Evolutionary conservation across 2,797 vertebrate species (phyloP), one percentile per base, ranked within the genome.

Genomic region (Myiotriccus ornatus): DNA sequence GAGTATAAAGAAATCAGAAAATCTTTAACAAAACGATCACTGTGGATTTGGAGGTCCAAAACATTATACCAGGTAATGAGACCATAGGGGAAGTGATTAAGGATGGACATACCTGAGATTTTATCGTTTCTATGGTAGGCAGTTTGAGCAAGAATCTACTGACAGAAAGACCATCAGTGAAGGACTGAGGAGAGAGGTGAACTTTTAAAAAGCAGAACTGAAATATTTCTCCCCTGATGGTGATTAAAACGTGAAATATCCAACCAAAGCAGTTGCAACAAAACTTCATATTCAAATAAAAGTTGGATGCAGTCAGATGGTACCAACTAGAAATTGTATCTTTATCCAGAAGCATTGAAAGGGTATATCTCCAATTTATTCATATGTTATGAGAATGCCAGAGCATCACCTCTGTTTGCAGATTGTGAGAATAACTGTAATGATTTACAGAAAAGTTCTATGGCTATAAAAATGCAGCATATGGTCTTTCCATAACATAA

Each of bases 1-100:
- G 39, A 83, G n/a, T 65, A 91, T 86, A 75, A 94, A 94, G 85
- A 94, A 92, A 90, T 90, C 65, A 93, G 56, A 84, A 89, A 83
- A 77, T 35, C 65, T 64, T 80, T 75, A 89, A 32, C 49, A 90
- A 53, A 77, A 77, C 37, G 18, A 84, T 79, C 84, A 55, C 25
- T 32, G 41, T 91, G 82, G 37, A 78, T 86, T 70, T 85, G 68
- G 56, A 89, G 14, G 60, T 78, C 39, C 64, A 75, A 83, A 91
- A 91, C 41, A 85, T 84, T 86, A 30, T 68, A 84, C 10, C n/a
- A 71, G 56, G 49, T 68, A 83, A 95, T 83, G 49, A 87, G 52
- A 53, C 32, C 3, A 1, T 49, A 80, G 34, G 10, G 17, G 46
- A 70, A 57, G 64, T 83, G 53, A 68, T 37, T 81, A 89, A 73